Base-by-base conservation (phyloP, 1,140 invertebrate species). In the Ruditapes philippinarum region DNA sequence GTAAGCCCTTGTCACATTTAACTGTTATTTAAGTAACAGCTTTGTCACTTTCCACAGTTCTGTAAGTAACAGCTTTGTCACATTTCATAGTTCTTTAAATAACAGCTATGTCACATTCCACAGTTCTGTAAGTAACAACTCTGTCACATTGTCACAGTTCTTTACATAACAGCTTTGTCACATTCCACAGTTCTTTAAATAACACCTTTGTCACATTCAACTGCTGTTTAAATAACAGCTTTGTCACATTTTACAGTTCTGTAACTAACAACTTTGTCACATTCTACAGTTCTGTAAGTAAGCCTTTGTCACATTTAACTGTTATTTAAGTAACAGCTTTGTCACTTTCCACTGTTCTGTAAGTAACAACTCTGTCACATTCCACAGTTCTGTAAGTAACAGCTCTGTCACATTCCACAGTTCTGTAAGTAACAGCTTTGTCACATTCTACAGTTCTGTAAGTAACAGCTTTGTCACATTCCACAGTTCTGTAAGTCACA, bases 81-180 rank as follows among this genome's bases (percentile, higher is more conserved):
- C 96, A 93, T 96, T 97, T 95, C 97, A 97, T 94, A 97, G 97
- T 95, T 96, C 97, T 96, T 97, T 97, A 95, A 96, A 95, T 95
- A 36, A 38, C 88, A 49, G 42, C 79, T 40, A 36, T 31, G 92
- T 96, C 90, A 96, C 96, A 93, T 96, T 97, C 95, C 97, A 97
- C 94, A 97, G 97, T 95, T 96, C 97, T 96, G 97, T 97, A 95
- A 96, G 95, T 95, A 83, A 22, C 9, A 86, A 25, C 31, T 51
- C 33, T 51, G 38, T 36, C 51, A 57, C 51, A 57, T 80, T 33
- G n/a, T 5, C 49, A 60, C 22, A 60, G 78, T 49, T 70, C 38
- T 81, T 14, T 78, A 70, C 76, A 33, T 45, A 68, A 33, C 60
- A 33, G 1, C 89, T 95, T 96, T 45, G 95, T 97, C 90, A 96